These are phyloP conservation scores for Sesia apiformis DNA, from an alignment of 2,888 invertebrate genomes.

Conservation along the genomic window DNA sequence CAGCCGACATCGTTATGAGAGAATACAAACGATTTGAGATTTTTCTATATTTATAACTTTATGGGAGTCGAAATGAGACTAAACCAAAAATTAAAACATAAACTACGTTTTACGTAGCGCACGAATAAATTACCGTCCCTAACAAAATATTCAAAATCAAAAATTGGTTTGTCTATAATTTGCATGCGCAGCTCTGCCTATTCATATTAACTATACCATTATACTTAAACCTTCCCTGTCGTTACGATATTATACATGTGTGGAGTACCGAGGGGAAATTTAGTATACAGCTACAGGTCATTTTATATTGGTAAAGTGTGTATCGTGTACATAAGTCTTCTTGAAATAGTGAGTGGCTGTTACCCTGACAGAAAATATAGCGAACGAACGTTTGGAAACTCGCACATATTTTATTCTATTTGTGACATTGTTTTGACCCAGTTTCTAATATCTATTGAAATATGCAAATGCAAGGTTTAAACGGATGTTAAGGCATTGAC, in stretches of 20 bases:
- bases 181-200: background rate
- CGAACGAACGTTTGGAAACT: constrained; percentile 11
- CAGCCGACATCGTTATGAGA: too few species aligned
- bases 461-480: background rate
- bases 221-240: background rate
- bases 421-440: background rate
- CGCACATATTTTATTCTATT: constrained; percentile 15
- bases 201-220: background rate
- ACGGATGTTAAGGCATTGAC: too few species aligned
- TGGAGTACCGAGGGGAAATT: background rate
- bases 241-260: background rate
- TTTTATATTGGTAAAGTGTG: constrained; percentile 9
- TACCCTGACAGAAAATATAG: constrained; percentile 18
- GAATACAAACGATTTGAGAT: too few species aligned
- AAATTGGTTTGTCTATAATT: background rate
- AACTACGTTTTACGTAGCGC: background rate
- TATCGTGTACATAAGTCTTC: constrained; percentile 16
- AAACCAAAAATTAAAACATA: too few species aligned
- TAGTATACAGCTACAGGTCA: constrained; percentile 3
- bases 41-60: too few species aligned
- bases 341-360: constrained; percentile 13
- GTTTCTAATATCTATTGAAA: background rate
- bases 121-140: background rate
- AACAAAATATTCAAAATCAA: background rate
- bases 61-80: too few species aligned